A percentile compares a stretch with the other conserved stretches of the same genome.
Evolutionary conservation across 2,888 invertebrate species (phyloP).

Genomic region (Cacoxenus indagator): DNA sequence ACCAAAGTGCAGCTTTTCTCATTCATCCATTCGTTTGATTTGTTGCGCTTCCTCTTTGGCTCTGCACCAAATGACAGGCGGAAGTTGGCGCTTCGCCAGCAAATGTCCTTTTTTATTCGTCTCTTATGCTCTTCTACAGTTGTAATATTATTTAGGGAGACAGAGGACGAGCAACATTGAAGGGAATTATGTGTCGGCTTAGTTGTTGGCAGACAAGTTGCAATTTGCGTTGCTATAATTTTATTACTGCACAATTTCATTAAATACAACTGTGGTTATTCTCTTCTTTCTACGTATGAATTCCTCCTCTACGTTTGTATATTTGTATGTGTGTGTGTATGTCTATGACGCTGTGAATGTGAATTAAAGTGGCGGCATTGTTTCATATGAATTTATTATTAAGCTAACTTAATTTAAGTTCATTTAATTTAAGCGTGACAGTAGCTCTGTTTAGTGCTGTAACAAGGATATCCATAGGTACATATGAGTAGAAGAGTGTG

Average conservation of each 20-base stretch:
- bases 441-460: too few species aligned
- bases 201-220: background rate
- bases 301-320: too few species aligned
- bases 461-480: too few species aligned
- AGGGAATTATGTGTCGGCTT: background rate
- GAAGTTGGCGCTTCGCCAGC: conserved; percentile 1
- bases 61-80: background rate
- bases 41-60: background rate
- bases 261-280: background rate
- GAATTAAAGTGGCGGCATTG: too few species aligned
- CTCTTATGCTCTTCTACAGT: background rate
- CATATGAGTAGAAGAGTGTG: too few species aligned
- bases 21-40: background rate
- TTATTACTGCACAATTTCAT: background rate
- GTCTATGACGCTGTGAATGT: background rate
- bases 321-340: too few species aligned
- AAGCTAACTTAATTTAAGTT: too few species aligned
- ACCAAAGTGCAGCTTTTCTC: background rate
- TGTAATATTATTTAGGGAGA: conserved; percentile 11
- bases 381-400: too few species aligned
- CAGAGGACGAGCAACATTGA: background rate
- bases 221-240: background rate
- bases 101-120: conserved; percentile 2
- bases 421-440: too few species aligned
- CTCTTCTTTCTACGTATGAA: background rate